phyloP scores from a whole-genome alignment of 2,113 vertebrate genomes.

The Phrynocephalus versicolor region DNA sequence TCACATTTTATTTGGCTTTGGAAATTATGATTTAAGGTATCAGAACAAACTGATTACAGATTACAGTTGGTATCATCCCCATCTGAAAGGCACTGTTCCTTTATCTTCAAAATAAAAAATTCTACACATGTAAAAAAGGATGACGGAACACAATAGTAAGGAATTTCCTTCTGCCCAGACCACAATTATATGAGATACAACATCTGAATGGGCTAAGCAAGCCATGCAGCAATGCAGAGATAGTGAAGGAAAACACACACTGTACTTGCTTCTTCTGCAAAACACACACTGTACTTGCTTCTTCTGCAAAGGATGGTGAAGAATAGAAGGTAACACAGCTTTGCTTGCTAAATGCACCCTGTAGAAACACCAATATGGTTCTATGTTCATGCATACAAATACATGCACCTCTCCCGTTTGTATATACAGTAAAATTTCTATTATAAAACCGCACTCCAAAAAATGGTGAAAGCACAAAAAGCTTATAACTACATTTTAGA shows the following conservation, averaged over 20 bases:
- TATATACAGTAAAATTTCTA: not conserved
- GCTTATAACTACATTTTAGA: not conserved
- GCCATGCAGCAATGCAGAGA: not conserved
- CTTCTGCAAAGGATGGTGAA: not conserved
- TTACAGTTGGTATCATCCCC: no score
- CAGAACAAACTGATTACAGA: no score
- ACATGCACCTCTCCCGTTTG: not conserved
- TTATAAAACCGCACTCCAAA: not conserved
- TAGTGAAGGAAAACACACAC: not conserved
- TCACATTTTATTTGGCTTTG: not conserved
- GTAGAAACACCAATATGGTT: no score
- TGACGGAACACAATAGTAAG: not conserved
- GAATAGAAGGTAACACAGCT: not conserved
- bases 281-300: not conserved
- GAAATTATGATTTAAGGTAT: no score
- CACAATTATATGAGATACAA: not conserved
- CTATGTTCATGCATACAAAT: no score
- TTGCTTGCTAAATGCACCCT: not conserved
- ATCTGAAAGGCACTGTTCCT: no score
- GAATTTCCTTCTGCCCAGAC: not conserved
- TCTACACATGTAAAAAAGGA: not conserved
- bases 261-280: not conserved
- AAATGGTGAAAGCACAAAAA: not conserved
- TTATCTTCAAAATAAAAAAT: no score
- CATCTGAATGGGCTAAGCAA: not conserved